Conservation (phyloP, 1,140 invertebrate species). For the Holotrichia oblita region DNA sequence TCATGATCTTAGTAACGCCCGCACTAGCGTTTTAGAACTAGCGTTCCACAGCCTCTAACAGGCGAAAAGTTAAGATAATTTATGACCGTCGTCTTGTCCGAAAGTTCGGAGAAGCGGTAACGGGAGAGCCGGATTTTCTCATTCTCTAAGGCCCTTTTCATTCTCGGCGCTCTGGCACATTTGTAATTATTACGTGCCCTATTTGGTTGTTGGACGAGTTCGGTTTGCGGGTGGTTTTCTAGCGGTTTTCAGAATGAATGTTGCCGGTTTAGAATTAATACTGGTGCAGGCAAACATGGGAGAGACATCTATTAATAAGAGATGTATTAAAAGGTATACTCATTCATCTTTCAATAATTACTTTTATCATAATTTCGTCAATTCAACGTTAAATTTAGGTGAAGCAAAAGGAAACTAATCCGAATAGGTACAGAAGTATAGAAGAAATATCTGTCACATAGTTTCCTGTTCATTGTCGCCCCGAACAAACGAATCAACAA, state of each 20-base stretch:
- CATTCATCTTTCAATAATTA: too few species aligned
- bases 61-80: slow-evolving; percentile 34
- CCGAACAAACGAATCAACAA: slow-evolving; percentile 13
- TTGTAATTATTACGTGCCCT: slow-evolving; percentile 9
- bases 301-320: too few species aligned
- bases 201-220: not conserved
- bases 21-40: not conserved
- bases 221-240: not conserved
- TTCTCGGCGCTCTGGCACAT: not conserved
- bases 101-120: slow-evolving; percentile 12
- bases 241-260: not conserved
- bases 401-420: not conserved
- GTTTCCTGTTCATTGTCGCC: slow-evolving; percentile 11
- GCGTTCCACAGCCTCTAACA: not conserved
- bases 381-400: not conserved
- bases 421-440: not conserved
- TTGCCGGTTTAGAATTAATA: too few species aligned
- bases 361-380: too few species aligned
- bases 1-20: not conserved
- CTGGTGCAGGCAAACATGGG: too few species aligned
- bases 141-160: slow-evolving; percentile 4
- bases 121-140: not conserved
- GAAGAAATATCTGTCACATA: not conserved
- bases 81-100: slow-evolving; percentile 27
- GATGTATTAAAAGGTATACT: too few species aligned